These are phyloP conservation scores for Amphipyra berbera DNA, from an alignment of 2,888 invertebrate genomes.

Conservation along the genomic window DNA sequence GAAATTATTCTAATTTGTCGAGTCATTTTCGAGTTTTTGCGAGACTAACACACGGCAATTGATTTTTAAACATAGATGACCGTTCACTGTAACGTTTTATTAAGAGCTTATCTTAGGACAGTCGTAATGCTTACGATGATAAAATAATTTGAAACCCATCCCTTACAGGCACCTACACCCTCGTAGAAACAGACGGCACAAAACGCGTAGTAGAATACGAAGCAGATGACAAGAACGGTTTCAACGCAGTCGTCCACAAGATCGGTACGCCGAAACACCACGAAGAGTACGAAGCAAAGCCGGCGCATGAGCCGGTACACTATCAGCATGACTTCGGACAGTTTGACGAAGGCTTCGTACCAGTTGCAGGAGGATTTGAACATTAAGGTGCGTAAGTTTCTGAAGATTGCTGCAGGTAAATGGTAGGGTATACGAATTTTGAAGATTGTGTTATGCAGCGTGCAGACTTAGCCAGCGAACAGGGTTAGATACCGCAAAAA, in stretches of 20 bases:
- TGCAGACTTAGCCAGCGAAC: no score
- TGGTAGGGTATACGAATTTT: neutral
- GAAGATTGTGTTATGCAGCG: no score
- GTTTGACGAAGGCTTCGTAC: constrained; percentile 79
- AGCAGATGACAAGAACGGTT: constrained; percentile 90
- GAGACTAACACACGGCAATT: no score
- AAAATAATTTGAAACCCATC: neutral
- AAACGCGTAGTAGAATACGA: constrained; percentile 90
- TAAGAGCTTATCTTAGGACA: no score
- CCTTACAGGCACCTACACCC: constrained; percentile 87
- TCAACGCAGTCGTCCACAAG: constrained; percentile 90
- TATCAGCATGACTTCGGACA: constrained; percentile 74
- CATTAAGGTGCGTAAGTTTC: constrained; percentile 60
- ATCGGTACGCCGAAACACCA: constrained; percentile 83
- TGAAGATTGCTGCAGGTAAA: constrained; percentile 11
- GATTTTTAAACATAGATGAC: no score
- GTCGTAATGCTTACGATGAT: no score
- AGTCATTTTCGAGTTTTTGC: no score
- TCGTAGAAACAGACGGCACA: constrained; percentile 89
- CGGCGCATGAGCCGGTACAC: constrained; percentile 63
- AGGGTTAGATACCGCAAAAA: no score
- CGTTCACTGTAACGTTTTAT: no score
- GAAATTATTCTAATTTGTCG: no score
- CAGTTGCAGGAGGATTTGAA: constrained; percentile 72
- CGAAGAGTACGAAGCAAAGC: constrained; percentile 66